Evolutionary conservation across 2,888 invertebrate species (phyloP).

Genomic region (Autographa gamma): DNA sequence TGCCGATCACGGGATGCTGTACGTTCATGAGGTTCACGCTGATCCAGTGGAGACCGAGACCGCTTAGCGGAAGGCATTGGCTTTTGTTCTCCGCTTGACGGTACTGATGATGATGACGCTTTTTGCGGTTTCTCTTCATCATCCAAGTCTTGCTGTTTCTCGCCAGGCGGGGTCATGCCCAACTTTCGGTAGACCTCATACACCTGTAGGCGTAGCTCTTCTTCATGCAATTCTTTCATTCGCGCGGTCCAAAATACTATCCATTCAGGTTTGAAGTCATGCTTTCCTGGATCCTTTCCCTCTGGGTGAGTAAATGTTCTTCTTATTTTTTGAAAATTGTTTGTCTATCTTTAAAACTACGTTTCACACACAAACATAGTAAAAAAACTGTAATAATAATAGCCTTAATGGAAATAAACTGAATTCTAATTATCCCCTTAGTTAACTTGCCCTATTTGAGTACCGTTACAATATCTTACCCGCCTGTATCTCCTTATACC

Average conservation of each 20-base stretch:
- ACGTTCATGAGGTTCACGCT: background rate
- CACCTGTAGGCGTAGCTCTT: conserved; percentile 91
- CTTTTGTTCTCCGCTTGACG: conserved; percentile 11
- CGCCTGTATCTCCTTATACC: conserved; percentile 94
- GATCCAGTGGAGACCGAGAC: background rate
- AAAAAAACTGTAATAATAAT: no score
- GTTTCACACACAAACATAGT: no score
- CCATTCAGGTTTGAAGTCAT: conserved; percentile 97
- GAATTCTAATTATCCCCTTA: no score
- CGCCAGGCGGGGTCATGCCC: conserved; percentile 79
- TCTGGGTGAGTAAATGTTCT: conserved; percentile 66
- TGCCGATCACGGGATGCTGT: background rate
- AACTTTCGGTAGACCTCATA: conserved; percentile 91
- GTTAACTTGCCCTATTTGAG: no score
- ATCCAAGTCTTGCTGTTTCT: conserved; percentile 43
- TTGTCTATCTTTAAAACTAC: no score
- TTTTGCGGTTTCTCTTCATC: no score
- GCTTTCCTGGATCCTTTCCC: conserved; percentile 93
- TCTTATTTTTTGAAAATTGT: no score
- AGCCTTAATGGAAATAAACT: no score
- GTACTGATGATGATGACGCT: background rate
- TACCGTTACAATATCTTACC: conserved; percentile 65
- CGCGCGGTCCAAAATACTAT: conserved; percentile 95
- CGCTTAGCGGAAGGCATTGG: conserved; percentile 6
- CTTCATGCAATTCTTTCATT: conserved; percentile 93